Evolutionary conservation across 2,797 vertebrate genomes (phyloP).

Genomic region (Chrosomus eos): DNA sequence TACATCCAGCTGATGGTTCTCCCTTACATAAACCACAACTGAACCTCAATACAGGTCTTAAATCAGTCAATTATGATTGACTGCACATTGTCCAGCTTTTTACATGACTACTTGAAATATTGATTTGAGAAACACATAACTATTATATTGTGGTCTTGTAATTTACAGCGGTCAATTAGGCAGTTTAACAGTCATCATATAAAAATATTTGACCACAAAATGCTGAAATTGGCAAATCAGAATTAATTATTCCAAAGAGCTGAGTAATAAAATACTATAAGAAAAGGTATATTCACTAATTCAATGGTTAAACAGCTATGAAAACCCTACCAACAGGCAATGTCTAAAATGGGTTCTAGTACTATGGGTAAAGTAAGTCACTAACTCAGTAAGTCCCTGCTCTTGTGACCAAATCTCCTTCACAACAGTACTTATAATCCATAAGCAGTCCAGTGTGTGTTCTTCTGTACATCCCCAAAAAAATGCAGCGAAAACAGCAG

Average conservation of each 20-base stretch:
- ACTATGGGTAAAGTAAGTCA: background rate
- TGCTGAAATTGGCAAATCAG: background rate
- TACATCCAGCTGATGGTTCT: too few relatives aligned
- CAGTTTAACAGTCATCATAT: background rate
- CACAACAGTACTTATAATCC: background rate
- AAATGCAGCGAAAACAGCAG: background rate
- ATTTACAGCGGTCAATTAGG: background rate
- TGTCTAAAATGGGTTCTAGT: background rate
- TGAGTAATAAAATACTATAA: background rate
- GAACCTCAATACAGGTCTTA: background rate
- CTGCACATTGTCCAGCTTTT: background rate
- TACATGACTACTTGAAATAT: background rate
- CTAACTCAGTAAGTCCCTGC: slow-evolving; percentile 2
- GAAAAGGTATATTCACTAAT: background rate
- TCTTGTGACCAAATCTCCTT: slow-evolving; percentile 9
- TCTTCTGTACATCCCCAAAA: background rate
- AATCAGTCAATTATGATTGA: background rate
- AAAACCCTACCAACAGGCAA: background rate
- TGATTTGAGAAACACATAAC: background rate
- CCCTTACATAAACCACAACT: background rate
- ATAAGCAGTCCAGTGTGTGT: background rate
- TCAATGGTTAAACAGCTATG: background rate
- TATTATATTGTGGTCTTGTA: background rate
- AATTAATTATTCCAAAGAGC: background rate
- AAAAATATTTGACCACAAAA: background rate